These are phyloP conservation scores for Hedya salicella DNA, from an alignment of 2,888 invertebrate species.

Conservation along the genomic window DNA sequence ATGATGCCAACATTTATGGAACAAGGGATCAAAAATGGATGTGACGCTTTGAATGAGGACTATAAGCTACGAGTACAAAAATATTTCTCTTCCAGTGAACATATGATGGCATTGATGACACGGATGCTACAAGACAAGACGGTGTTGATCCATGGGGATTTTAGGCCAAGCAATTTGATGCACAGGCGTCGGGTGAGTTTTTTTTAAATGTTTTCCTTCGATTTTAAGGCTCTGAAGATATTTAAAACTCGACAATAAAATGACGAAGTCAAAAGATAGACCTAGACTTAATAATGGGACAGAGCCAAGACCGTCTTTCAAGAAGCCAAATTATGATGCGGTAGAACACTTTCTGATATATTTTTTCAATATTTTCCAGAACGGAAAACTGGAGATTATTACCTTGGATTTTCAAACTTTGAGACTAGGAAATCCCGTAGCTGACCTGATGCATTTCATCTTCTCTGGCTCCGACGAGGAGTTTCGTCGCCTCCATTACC, in stretches of 20 bases:
- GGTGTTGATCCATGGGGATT: slow-evolving; percentile 40
- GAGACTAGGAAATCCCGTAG: slow-evolving; percentile 29
- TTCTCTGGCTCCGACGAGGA: slow-evolving; percentile 44
- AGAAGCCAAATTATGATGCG: too few species aligned
- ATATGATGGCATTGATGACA: neutral
- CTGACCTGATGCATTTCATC: slow-evolving; percentile 42
- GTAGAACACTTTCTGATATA: too few species aligned
- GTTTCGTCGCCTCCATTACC: slow-evolving; percentile 42
- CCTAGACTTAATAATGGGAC: too few species aligned
- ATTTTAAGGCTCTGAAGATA: too few species aligned
- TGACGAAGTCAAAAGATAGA: too few species aligned
- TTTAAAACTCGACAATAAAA: too few species aligned
- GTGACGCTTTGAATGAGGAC: slow-evolving; percentile 1
- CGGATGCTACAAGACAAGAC: neutral
- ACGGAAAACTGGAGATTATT: slow-evolving; percentile 34
- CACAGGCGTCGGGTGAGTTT: slow-evolving; percentile 30
- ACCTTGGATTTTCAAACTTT: slow-evolving; percentile 44
- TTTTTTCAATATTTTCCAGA: too few species aligned
- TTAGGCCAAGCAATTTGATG: slow-evolving; percentile 44
- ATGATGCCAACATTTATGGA: neutral
- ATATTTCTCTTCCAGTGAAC: neutral
- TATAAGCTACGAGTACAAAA: slow-evolving; percentile 14
- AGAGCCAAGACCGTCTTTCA: too few species aligned
- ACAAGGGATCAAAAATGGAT: neutral
- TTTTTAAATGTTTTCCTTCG: too few species aligned